Evolutionary conservation across 2,888 invertebrate genomes (phyloP).

Genomic region (Lasius fuliginosus): DNA sequence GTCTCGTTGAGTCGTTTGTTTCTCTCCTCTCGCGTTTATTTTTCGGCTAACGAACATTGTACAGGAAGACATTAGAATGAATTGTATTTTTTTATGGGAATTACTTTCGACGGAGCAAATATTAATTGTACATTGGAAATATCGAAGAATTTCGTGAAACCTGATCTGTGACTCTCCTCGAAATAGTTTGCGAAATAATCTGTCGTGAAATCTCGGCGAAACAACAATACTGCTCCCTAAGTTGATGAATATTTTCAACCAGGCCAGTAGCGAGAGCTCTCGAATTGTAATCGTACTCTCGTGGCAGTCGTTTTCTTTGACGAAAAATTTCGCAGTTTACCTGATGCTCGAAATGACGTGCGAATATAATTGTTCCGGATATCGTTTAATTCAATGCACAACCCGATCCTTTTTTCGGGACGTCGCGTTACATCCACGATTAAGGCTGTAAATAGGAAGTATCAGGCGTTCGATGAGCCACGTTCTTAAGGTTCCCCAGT

Average conservation of each 20-base stretch:
- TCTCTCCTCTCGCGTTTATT: constrained; percentile 51
- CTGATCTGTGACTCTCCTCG: not conserved
- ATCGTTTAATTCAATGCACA: constrained; percentile 24
- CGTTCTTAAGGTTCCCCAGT: constrained; percentile 70
- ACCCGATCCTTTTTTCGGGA: constrained; percentile 21
- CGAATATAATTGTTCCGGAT: constrained; percentile 24
- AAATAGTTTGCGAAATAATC: not conserved
- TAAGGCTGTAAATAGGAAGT: constrained; percentile 75
- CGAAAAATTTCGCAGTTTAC: constrained; percentile 12
- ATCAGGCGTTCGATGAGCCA: constrained; percentile 66
- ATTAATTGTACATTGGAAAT: not conserved
- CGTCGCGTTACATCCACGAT: constrained; percentile 54
- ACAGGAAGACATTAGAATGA: constrained; percentile 30
- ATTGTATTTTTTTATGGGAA: constrained; percentile 29
- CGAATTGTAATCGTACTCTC: constrained; percentile 46
- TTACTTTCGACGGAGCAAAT: not conserved
- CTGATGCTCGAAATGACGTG: constrained; percentile 33
- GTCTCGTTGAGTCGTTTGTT: constrained; percentile 66
- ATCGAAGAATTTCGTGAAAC: not conserved
- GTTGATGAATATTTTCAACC: constrained; percentile 16
- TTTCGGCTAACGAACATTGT: constrained; percentile 58
- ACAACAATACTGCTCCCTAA: constrained; percentile 23
- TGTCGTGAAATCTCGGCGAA: not conserved
- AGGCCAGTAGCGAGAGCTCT: constrained; percentile 48
- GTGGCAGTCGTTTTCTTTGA: constrained; percentile 33